These are phyloP conservation scores for Podiceps cristatus DNA, from an alignment of 2,113 vertebrate genomes.

Conservation along the genomic window DNA sequence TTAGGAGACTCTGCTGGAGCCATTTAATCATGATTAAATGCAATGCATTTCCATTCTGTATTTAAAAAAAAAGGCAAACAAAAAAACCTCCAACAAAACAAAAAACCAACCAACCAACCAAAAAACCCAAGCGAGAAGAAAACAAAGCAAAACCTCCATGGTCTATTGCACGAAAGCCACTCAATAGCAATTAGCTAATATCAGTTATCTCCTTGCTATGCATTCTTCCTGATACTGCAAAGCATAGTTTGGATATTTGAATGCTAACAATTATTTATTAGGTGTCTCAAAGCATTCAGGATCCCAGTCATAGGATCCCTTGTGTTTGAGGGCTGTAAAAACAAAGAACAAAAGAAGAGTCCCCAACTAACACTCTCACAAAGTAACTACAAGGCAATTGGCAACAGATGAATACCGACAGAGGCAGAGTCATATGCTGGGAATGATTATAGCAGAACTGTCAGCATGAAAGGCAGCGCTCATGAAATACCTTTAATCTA, in stretches of 20 bases:
- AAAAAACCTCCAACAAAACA: neutral
- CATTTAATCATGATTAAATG: neutral
- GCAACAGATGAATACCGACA: slow-evolving; percentile 40
- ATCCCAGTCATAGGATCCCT: neutral
- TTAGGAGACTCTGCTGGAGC: neutral
- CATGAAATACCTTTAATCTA: slow-evolving; percentile 48
- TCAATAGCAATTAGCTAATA: slow-evolving; percentile 1
- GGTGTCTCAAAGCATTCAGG: neutral
- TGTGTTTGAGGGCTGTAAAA: neutral
- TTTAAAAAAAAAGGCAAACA: neutral
- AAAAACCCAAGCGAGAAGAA: neutral
- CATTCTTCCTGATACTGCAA: neutral
- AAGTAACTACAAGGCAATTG: slow-evolving; percentile 60
- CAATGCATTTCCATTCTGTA: neutral
- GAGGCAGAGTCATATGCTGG: slow-evolving; percentile 45
- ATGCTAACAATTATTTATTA: slow-evolving; percentile 24
- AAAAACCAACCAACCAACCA: neutral
- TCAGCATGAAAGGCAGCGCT: slow-evolving; percentile 48
- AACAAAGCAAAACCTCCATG: neutral
- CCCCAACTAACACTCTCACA: neutral
- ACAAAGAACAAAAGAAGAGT: slow-evolving; percentile 36
- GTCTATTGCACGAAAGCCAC: neutral
- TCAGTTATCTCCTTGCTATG: neutral
- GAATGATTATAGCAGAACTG: slow-evolving; percentile 47
- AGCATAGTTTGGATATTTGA: neutral